Conservation (phyloP, 2,888 invertebrate genomes). For the Emmelina monodactyla region DNA sequence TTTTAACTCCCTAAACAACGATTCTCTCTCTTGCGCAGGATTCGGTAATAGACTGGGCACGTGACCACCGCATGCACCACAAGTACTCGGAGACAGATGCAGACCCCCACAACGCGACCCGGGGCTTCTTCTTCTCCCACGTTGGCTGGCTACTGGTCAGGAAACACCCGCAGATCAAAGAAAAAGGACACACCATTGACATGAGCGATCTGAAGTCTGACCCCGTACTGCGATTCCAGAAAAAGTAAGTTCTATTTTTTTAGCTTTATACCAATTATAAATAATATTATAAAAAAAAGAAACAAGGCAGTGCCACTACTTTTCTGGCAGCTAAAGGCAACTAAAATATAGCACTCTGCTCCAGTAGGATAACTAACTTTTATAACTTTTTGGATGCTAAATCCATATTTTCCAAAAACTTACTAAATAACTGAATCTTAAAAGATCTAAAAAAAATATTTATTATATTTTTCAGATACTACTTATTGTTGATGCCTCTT, state of each 20-base stretch:
- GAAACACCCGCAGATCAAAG: slow-evolving; percentile 90
- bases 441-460: no score
- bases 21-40: slow-evolving; percentile 59
- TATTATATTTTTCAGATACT: slow-evolving; percentile 65
- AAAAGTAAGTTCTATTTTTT: no score
- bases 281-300: no score
- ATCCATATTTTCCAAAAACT: no score
- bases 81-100: slow-evolving; percentile 94
- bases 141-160: slow-evolving; percentile 91
- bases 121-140: slow-evolving; percentile 97
- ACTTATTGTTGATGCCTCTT: slow-evolving; percentile 75
- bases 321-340: no score
- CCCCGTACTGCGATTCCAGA: slow-evolving; percentile 83
- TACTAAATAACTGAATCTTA: no score
- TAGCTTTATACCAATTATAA: no score
- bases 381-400: no score
- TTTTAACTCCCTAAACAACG: no score
- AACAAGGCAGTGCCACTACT: no score
- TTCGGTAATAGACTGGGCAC: slow-evolving; percentile 79
- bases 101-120: slow-evolving; percentile 89
- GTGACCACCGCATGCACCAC: slow-evolving; percentile 87
- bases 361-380: no score
- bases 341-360: no score
- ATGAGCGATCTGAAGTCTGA: slow-evolving; percentile 83
- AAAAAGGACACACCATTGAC: slow-evolving; percentile 86